phyloP scores from a whole-genome alignment of 2,888 invertebrate species.

The Drosophila rubida region DNA sequence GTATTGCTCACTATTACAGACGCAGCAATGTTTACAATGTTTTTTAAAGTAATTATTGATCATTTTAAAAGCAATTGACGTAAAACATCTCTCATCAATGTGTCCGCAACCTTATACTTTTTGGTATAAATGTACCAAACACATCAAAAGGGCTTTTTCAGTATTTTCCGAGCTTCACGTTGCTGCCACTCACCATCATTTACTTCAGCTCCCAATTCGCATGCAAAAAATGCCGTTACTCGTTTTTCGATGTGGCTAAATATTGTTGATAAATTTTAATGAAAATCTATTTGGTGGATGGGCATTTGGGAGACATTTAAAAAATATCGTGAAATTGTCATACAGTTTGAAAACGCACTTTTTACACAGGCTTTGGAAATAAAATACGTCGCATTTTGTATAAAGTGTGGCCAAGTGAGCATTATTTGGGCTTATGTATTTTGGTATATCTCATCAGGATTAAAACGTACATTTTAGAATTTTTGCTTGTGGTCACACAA shows the following conservation, averaged over 20 bases:
- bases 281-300: no score
- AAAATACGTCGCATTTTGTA: neutral
- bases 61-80: neutral
- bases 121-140: neutral
- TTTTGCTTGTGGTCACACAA: neutral
- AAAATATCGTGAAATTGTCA: no score
- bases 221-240: neutral
- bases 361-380: no score
- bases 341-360: no score
- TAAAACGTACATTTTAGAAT: neutral
- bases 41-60: neutral
- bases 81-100: no score
- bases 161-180: neutral
- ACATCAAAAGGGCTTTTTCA: neutral
- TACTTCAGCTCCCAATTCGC: neutral
- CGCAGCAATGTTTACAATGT: neutral
- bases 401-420: neutral
- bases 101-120: no score
- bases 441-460: neutral
- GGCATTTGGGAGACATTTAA: no score
- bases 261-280: neutral
- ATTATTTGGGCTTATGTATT: neutral
- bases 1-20: neutral
- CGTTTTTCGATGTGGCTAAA: slow-evolving; percentile 20
- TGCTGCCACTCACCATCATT: neutral